Evolutionary conservation across 2,888 invertebrate genomes (phyloP).

Genomic region (Pheosia tremula): DNA sequence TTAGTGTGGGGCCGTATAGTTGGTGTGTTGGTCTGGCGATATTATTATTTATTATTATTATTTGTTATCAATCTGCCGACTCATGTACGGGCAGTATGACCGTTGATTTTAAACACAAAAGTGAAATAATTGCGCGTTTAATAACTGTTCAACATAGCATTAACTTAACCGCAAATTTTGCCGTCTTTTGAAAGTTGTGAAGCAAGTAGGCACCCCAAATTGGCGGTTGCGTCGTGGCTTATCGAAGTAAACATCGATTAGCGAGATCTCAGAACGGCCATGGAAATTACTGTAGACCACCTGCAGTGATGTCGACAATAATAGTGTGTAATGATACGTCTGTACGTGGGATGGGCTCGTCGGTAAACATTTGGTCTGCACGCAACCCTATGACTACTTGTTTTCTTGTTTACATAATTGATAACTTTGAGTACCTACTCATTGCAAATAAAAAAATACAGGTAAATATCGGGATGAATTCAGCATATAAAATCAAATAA

Average conservation of each 20-base stretch:
- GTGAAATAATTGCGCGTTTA: neutral
- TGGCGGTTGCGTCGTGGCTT: constrained; percentile 56
- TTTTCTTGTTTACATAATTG: neutral
- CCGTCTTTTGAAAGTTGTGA: constrained; percentile 4
- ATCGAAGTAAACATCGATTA: constrained; percentile 65
- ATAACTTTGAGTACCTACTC: neutral
- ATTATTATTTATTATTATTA: too few relatives aligned
- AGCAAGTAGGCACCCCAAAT: constrained; percentile 34
- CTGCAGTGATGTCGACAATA: constrained; percentile 40
- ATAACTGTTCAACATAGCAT: neutral
- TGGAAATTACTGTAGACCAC: constrained; percentile 59
- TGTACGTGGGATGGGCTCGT: constrained; percentile 15
- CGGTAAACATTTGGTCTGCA: constrained; percentile 22
- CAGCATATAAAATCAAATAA: too few relatives aligned
- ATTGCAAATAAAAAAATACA: too few relatives aligned
- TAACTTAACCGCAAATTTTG: constrained; percentile 2
- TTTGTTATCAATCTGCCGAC: too few relatives aligned
- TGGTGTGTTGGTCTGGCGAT: too few relatives aligned
- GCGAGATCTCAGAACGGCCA: constrained; percentile 44
- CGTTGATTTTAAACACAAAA: neutral
- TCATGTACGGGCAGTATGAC: neutral
- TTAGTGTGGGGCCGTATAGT: too few relatives aligned
- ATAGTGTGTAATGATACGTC: constrained; percentile 29
- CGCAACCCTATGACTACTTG: neutral
- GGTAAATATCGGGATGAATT: too few relatives aligned